Evolutionary conservation across 2,113 vertebrate species (phyloP).

Genomic region (Chloebia gouldiae): DNA sequence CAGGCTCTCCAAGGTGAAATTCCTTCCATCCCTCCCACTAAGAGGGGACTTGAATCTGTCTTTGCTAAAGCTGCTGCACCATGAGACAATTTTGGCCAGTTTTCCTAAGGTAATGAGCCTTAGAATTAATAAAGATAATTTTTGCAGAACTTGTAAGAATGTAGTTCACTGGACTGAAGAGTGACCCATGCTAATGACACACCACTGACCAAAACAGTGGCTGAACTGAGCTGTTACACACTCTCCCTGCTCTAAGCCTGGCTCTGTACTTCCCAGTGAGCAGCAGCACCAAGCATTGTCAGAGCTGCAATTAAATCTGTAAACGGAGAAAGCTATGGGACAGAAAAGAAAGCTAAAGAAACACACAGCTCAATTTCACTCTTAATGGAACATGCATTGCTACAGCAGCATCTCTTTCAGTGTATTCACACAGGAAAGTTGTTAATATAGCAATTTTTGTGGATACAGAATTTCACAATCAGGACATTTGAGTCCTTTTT

Average conservation of each 20-base stretch:
- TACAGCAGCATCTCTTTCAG: neutral
- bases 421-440: neutral
- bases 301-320: neutral
- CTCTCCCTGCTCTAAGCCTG: neutral
- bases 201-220: neutral
- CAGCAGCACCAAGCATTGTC: neutral
- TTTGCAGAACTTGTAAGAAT: neutral
- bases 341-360: neutral
- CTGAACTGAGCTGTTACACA: fast-evolving
- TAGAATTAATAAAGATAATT: neutral
- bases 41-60: neutral
- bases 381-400: neutral
- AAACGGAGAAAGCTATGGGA: neutral
- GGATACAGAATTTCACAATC: neutral
- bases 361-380: neutral
- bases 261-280: neutral
- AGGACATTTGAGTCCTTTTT: neutral
- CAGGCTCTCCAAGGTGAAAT: neutral
- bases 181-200: neutral
- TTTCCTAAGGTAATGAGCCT: neutral
- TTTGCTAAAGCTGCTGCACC: neutral
- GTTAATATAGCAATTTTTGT: neutral
- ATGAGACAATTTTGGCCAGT: neutral
- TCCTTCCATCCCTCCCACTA: neutral
- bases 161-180: neutral